phyloP scores from a whole-genome alignment of 2,888 invertebrate genomes.

The Euclidia mi region DNA sequence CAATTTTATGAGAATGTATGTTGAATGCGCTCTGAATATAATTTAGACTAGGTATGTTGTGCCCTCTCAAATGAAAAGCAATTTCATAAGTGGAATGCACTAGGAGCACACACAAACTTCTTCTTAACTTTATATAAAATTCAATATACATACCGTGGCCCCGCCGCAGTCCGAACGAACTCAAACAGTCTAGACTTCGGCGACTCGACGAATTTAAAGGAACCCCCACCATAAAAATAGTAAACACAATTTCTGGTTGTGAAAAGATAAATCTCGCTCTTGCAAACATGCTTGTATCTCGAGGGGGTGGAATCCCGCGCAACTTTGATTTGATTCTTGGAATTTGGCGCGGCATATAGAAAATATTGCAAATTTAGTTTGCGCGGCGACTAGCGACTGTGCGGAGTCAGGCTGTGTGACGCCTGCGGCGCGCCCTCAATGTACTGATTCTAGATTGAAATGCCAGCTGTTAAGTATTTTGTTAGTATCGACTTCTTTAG shows the following conservation, averaged over 20 bases:
- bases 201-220: conserved; percentile 67
- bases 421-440: conserved; percentile 26
- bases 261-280: conserved; percentile 77
- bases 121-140: conserved; percentile 70
- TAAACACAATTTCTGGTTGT: conserved; percentile 79
- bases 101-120: conserved; percentile 52
- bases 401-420: conserved; percentile 35
- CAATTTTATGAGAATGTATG: conserved; percentile 52
- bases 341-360: conserved; percentile 72
- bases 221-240: conserved; percentile 75
- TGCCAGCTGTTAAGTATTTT: conserved; percentile 25
- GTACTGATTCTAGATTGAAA: conserved; percentile 40
- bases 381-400: conserved; percentile 44
- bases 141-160: conserved; percentile 73
- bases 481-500: conserved; percentile 15
- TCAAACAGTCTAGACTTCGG: conserved; percentile 61
- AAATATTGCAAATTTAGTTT: conserved; percentile 79
- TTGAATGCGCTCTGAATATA: conserved; percentile 42
- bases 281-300: conserved; percentile 71
- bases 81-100: conserved; percentile 71
- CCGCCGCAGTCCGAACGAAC: conserved; percentile 50
- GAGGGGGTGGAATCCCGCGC: conserved; percentile 70
- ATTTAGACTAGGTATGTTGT: conserved; percentile 40
- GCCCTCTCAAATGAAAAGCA: conserved; percentile 63
- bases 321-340: conserved; percentile 82